A percentile compares a stretch with the other conserved stretches of the same genome.
phyloP scores from a whole-genome alignment of 2,888 invertebrate genomes.

The Protula sp. region DNA sequence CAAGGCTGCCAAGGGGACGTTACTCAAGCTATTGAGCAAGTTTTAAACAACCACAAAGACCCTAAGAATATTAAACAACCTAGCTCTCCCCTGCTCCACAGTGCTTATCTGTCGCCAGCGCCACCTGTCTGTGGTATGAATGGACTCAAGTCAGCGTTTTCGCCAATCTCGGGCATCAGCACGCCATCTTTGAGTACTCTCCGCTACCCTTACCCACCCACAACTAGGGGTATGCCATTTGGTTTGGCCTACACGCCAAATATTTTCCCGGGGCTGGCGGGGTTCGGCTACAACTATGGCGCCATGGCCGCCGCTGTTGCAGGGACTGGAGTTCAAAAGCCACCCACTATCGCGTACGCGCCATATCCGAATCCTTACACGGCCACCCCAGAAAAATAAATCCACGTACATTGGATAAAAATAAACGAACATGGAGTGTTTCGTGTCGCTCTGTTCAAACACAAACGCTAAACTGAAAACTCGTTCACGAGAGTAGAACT shows the following conservation, averaged over 20 bases:
- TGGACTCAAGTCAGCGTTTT: constrained; percentile 46
- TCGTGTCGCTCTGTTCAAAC: too few relatives aligned
- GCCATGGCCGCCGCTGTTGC: constrained; percentile 29
- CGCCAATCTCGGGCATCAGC: constrained; percentile 32
- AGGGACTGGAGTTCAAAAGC: constrained; percentile 19
- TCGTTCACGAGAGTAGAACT: too few relatives aligned
- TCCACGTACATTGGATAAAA: too few relatives aligned
- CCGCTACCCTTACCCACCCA: constrained; percentile 21
- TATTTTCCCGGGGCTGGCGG: constrained; percentile 31
- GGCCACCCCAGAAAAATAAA: too few relatives aligned
- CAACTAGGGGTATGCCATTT: constrained; percentile 32
- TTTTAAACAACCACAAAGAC: constrained; percentile 55
- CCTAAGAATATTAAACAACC: background rate
- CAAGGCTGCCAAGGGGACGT: constrained; percentile 83
- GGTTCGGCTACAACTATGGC: constrained; percentile 31
- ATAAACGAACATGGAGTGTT: too few relatives aligned
- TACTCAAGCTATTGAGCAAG: constrained; percentile 85
- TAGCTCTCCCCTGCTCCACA: background rate
- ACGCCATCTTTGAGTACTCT: constrained; percentile 4
- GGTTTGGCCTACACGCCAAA: constrained; percentile 41
- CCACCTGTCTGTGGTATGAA: constrained; percentile 14
- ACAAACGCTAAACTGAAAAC: too few relatives aligned
- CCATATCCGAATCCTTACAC: too few relatives aligned
- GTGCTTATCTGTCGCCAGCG: constrained; percentile 6
- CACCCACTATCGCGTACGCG: too few relatives aligned